These are phyloP conservation scores for Hystrix cristata DNA, from an alignment of 2,113 vertebrate genomes.

Conservation along the genomic window DNA sequence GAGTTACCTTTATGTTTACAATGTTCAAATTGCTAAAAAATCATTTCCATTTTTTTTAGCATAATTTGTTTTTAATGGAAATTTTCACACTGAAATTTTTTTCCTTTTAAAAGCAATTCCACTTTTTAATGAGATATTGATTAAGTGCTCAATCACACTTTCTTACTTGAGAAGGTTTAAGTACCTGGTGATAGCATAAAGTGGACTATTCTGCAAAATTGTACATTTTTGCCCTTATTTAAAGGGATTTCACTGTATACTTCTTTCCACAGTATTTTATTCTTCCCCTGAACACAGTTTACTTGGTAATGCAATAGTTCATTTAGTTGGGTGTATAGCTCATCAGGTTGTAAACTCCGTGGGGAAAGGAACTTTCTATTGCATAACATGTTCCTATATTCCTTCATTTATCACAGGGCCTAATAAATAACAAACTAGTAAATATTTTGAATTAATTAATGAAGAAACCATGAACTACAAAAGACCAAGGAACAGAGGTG, in stretches of 20 bases:
- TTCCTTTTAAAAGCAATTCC: slow-evolving; percentile 22
- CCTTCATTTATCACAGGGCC: neutral
- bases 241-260: neutral
- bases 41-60: neutral
- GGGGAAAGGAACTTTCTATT: neutral
- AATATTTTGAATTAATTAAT: neutral
- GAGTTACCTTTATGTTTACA: slow-evolving; percentile 1
- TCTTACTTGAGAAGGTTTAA: slow-evolving; percentile 5
- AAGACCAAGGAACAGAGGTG: neutral
- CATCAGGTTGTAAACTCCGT: neutral
- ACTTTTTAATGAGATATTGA: slow-evolving; percentile 12
- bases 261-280: neutral
- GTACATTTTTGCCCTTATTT: neutral
- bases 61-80: slow-evolving; percentile 63
- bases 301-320: neutral
- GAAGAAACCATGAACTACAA: neutral
- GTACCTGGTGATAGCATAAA: neutral
- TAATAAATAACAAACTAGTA: neutral
- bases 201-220: neutral
- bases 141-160: neutral
- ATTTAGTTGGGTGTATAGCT: neutral
- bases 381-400: neutral
- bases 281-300: neutral
- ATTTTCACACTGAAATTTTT: neutral
- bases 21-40: neutral